Evolutionary conservation across 2,797 vertebrate genomes (phyloP).

Genomic region (Poecilia gillii): DNA sequence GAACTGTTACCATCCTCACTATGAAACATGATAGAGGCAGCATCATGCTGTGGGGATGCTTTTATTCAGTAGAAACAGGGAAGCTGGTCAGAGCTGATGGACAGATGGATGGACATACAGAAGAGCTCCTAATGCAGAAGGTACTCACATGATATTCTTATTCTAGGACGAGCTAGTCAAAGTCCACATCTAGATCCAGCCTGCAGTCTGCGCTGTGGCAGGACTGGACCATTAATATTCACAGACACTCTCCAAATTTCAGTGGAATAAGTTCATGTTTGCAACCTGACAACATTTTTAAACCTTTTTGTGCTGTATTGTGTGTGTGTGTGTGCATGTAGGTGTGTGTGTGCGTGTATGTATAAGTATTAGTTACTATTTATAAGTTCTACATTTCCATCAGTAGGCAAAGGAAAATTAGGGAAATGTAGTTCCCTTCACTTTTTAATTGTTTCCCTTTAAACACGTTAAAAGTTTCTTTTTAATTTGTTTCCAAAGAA

Average conservation of each 20-base stretch:
- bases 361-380: background rate
- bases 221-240: background rate
- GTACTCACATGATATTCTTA: too few species aligned
- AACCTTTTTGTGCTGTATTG: too few species aligned
- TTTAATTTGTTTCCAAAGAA: background rate
- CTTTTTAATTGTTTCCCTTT: background rate
- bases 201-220: background rate
- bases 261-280: background rate
- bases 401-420: too few species aligned
- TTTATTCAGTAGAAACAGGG: background rate
- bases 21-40: background rate
- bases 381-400: background rate
- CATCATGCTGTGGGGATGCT: background rate
- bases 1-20: background rate
- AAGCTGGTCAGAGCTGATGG: background rate
- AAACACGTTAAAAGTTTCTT: background rate
- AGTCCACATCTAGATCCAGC: background rate
- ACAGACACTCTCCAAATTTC: background rate
- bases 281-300: background rate
- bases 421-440: too few species aligned
- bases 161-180: background rate
- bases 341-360: too few species aligned
- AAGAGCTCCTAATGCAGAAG: background rate
- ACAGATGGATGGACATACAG: background rate
- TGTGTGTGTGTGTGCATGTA: too few species aligned